These are phyloP conservation scores for Cosmopolites sordidus DNA, from an alignment of 2,888 invertebrate species.

Conservation along the genomic window DNA sequence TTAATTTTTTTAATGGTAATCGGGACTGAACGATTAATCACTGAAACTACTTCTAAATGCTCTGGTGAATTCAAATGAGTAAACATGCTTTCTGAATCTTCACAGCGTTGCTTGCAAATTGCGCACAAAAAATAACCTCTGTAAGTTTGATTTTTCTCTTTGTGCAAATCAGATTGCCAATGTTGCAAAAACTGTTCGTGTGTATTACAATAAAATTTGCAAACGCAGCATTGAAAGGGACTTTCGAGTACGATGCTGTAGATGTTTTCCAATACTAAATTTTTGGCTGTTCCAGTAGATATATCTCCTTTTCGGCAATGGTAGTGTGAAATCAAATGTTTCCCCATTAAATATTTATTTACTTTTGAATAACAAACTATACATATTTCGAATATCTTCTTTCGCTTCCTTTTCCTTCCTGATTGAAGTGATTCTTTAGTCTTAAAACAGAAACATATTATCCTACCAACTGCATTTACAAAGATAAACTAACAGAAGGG, in stretches of 20 bases:
- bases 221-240: constrained; percentile 81
- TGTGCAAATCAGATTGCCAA: constrained; percentile 66
- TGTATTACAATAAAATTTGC: constrained; percentile 80
- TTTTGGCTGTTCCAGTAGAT: constrained; percentile 53
- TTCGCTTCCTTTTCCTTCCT: constrained; percentile 49
- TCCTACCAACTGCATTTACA: too few species aligned
- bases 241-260: constrained; percentile 73
- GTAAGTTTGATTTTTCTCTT: constrained; percentile 49
- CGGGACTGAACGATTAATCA: constrained; percentile 76
- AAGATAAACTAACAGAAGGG: too few species aligned
- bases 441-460: too few species aligned
- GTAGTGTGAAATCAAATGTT: constrained; percentile 81
- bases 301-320: constrained; percentile 72
- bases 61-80: constrained; percentile 61
- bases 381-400: constrained; percentile 60
- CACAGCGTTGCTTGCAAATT: constrained; percentile 67
- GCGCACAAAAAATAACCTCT: constrained; percentile 67
- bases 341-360: constrained; percentile 66
- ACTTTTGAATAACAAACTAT: constrained; percentile 69
- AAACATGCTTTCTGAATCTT: constrained; percentile 61
- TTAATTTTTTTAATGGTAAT: constrained; percentile 68
- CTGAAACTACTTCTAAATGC: constrained; percentile 69
- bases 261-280: constrained; percentile 72
- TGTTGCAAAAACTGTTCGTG: constrained; percentile 66
- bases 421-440: background rate